phyloP scores from a whole-genome alignment of 2,113 vertebrate genomes.

The Merops nubicus region DNA sequence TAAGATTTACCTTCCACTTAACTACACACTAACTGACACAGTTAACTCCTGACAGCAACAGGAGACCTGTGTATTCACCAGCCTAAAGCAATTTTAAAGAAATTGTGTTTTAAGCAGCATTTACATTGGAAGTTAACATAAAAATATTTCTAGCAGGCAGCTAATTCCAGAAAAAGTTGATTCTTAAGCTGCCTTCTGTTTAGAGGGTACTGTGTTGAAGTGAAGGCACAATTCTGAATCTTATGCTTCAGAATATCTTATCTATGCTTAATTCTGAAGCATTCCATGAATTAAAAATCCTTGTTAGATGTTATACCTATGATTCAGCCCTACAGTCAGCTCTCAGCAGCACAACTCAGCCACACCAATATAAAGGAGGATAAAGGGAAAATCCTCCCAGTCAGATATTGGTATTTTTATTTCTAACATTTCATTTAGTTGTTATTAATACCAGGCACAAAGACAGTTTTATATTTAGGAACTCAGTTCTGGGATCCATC shows the following conservation, averaged over 20 bases:
- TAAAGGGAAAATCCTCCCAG: neutral
- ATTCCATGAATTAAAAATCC: neutral
- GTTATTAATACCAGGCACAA: neutral
- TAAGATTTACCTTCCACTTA: neutral
- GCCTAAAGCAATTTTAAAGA: neutral
- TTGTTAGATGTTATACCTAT: fast-evolving
- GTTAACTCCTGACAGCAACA: neutral
- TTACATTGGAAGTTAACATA: neutral
- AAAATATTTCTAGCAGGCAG: neutral
- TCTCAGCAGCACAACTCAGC: neutral
- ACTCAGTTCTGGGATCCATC: neutral
- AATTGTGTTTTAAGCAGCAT: neutral
- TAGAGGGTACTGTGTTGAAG: neutral
- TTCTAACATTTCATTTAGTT: neutral
- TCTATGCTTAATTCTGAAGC: too few species aligned
- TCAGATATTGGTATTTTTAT: neutral
- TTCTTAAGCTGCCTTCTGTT: neutral
- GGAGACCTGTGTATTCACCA: neutral
- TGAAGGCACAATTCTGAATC: too few species aligned
- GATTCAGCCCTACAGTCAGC: neutral
- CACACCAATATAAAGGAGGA: neutral
- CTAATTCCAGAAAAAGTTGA: neutral
- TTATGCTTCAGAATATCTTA: too few species aligned
- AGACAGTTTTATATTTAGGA: neutral
- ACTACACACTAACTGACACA: neutral